phyloP scores from a whole-genome alignment of 2,888 invertebrate species.

The Oscheius sp. region DNA sequence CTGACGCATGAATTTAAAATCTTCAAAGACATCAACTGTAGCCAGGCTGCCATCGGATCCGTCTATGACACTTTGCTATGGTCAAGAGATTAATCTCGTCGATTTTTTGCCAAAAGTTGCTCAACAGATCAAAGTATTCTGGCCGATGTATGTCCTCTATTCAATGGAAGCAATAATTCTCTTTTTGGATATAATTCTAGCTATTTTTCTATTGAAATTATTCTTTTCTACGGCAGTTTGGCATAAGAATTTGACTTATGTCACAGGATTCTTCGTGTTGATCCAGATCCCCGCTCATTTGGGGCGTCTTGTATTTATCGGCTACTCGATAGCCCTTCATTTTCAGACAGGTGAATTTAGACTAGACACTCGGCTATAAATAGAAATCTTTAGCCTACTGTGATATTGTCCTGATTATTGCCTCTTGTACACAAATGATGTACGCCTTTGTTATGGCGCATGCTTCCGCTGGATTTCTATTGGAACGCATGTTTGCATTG shows the following conservation, averaged over 20 bases:
- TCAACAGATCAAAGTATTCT: background rate
- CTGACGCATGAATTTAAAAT: background rate
- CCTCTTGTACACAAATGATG: slow-evolving; percentile 12
- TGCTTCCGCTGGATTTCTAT: slow-evolving; percentile 15
- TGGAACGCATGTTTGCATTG: slow-evolving; percentile 17
- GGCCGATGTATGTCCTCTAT: slow-evolving; percentile 7
- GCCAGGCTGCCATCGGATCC: too few relatives aligned
- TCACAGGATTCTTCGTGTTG: background rate
- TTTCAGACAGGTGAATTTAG: slow-evolving; percentile 2
- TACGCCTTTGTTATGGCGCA: slow-evolving; percentile 23
- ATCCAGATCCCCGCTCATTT: slow-evolving; percentile 30
- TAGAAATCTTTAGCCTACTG: slow-evolving; percentile 2
- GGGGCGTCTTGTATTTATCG: slow-evolving; percentile 14
- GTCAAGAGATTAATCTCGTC: slow-evolving; percentile 4
- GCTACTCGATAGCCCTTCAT: slow-evolving; percentile 1
- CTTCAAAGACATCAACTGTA: background rate
- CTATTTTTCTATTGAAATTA: slow-evolving; percentile 19
- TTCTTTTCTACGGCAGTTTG: slow-evolving; percentile 16
- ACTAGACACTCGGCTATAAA: background rate
- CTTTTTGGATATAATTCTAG: background rate
- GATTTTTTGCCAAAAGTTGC: slow-evolving; percentile 23
- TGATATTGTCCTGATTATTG: slow-evolving; percentile 1
- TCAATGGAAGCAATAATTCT: background rate
- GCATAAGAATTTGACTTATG: slow-evolving; percentile 22
- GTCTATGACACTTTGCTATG: slow-evolving; percentile 23